Conservation (phyloP, 2,113 vertebrate genomes). For the Camelus bactrianus region DNA sequence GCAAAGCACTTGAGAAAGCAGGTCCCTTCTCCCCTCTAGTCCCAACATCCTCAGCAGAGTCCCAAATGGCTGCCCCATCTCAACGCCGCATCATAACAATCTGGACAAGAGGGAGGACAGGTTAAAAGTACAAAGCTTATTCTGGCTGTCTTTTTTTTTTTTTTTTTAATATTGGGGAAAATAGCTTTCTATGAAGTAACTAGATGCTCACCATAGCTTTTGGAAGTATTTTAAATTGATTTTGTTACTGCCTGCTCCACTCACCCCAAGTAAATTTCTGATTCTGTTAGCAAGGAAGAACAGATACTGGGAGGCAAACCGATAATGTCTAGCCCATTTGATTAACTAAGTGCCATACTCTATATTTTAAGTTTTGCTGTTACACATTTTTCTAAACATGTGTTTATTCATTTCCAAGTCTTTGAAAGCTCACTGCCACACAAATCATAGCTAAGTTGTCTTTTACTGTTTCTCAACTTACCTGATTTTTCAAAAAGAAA, state of each 20-base stretch:
- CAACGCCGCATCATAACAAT: neutral
- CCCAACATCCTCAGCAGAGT: neutral
- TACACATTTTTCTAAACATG: neutral
- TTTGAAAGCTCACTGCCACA: constrained; percentile 13
- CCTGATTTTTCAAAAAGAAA: neutral
- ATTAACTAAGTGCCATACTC: constrained; percentile 6
- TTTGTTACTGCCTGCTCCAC: neutral
- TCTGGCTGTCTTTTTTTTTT: neutral
- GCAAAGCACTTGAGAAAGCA: neutral
- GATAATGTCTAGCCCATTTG: neutral
- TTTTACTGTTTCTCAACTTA: neutral
- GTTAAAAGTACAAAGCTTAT: neutral
- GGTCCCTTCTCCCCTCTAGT: neutral
- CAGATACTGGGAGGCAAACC: neutral
- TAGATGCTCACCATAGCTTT: neutral
- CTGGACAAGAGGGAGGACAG: neutral
- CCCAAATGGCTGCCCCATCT: neutral
- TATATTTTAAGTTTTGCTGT: constrained; percentile 25
- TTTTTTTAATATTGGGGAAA: neutral
- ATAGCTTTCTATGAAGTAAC: neutral
- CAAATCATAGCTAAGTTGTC: neutral
- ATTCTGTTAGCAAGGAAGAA: constrained; percentile 34
- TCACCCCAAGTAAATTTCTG: neutral
- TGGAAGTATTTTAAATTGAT: neutral
- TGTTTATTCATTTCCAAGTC: neutral